Evolutionary conservation across 2,888 invertebrate species (phyloP).

Genomic region (Ochropacha duplaris): DNA sequence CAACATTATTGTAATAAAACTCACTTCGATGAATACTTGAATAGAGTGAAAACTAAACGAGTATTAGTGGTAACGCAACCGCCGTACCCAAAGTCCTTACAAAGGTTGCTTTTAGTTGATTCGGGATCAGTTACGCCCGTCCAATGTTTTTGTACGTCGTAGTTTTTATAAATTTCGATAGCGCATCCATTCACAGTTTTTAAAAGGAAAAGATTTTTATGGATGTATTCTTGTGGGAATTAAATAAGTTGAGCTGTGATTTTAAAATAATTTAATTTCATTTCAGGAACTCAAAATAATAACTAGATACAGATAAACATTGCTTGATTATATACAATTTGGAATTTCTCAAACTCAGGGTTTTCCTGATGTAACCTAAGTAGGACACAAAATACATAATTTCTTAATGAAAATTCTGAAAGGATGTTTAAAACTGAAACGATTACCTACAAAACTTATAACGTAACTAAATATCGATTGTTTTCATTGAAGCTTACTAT

Average conservation of each 20-base stretch:
- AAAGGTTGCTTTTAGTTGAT: constrained; percentile 41
- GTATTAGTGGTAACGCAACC: constrained; percentile 13
- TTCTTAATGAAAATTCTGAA: too few relatives aligned
- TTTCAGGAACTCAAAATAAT: too few relatives aligned
- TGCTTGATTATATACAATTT: too few relatives aligned
- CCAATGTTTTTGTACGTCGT: constrained; percentile 22
- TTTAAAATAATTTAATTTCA: too few relatives aligned
- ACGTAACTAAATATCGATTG: constrained; percentile 16
- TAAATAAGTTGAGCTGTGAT: neutral
- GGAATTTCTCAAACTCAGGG: too few relatives aligned
- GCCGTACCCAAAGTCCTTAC: constrained; percentile 19
- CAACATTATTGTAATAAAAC: neutral
- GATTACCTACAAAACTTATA: constrained; percentile 11
- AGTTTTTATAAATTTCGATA: constrained; percentile 33
- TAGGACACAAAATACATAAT: too few relatives aligned
- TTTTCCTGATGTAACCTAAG: too few relatives aligned
- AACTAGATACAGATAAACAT: too few relatives aligned
- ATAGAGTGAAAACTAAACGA: constrained; percentile 3
- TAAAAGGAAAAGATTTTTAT: constrained; percentile 4
- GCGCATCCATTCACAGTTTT: constrained; percentile 17
- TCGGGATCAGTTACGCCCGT: constrained; percentile 39
- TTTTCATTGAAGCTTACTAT: constrained; percentile 18
- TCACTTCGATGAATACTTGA: neutral
- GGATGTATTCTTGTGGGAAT: neutral
- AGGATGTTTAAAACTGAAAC: too few relatives aligned